These are phyloP conservation scores for Melanotaenia trifasciata DNA, from an alignment of 2,797 vertebrate species.

Conservation along the genomic window DNA sequence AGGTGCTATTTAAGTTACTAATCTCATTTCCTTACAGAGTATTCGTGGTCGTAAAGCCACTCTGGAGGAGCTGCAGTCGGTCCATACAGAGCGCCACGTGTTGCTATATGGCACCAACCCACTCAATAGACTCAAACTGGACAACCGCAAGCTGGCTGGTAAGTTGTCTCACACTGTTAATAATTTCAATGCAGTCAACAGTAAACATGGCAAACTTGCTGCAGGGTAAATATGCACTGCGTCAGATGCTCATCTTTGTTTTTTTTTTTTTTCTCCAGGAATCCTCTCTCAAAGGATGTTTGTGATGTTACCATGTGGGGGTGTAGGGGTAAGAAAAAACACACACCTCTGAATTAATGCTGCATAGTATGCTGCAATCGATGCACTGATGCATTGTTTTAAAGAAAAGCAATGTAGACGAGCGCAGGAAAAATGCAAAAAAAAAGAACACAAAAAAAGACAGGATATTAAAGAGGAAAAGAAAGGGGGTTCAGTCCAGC, in stretches of 20 bases:
- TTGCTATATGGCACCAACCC: conserved; percentile 97
- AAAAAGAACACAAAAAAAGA: conserved; percentile 27
- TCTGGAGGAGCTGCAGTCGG: conserved; percentile 94
- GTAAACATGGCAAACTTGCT: neutral
- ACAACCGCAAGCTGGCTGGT: conserved; percentile 95
- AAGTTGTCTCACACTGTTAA: conserved; percentile 18
- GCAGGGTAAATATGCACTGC: neutral
- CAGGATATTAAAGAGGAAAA: conserved; percentile 62
- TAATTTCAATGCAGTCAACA: neutral
- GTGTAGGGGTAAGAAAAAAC: conserved; percentile 90
- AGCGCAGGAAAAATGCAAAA: conserved; percentile 28
- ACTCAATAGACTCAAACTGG: conserved; percentile 95
- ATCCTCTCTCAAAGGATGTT: conserved; percentile 92
- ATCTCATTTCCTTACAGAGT: conserved; percentile 79
- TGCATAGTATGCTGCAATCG: conserved; percentile 17
- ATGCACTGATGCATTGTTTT: conserved; percentile 44
- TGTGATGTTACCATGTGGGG: conserved; percentile 96
- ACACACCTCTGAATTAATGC: conserved; percentile 25
- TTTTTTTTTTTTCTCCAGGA: conserved; percentile 53
- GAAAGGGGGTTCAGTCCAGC: conserved; percentile 22
- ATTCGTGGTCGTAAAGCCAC: conserved; percentile 95
- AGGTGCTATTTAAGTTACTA: neutral
- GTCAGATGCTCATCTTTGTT: neutral
- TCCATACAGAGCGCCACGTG: conserved; percentile 92
- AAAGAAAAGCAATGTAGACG: conserved; percentile 47